A percentile compares a stretch with the other conserved stretches of the same genome.
Conservation (phyloP, 2,888 invertebrate genomes). For the Asteroscopus sphinx region DNA sequence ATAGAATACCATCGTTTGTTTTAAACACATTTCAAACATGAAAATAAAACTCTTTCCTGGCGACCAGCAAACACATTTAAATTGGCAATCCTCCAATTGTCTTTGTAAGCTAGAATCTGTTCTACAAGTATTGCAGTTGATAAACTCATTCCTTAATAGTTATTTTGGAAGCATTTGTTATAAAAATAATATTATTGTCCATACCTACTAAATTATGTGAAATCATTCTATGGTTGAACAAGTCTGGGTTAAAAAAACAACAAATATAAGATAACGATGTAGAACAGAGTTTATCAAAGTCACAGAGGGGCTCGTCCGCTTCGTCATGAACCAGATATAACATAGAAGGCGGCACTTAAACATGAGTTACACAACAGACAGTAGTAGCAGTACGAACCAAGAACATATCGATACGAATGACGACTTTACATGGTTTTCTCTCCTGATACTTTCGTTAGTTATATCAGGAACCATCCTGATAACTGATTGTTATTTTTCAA, state of each 20-base stretch:
- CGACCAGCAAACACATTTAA: slow-evolving; percentile 29
- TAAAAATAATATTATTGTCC: background rate
- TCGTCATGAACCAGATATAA: slow-evolving; percentile 46
- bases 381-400: background rate
- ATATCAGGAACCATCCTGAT: too few species aligned
- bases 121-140: slow-evolving; percentile 22
- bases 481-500: slow-evolving; percentile 12
- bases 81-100: slow-evolving; percentile 55
- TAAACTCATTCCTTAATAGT: slow-evolving; percentile 14
- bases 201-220: background rate
- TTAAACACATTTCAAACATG: slow-evolving; percentile 36
- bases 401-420: slow-evolving; percentile 27
- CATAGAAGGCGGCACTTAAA: slow-evolving; percentile 30
- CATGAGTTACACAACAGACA: slow-evolving; percentile 26
- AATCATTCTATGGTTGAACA: slow-evolving; percentile 5
- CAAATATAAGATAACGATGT: slow-evolving; percentile 50
- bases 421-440: too few species aligned
- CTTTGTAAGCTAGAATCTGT: slow-evolving; percentile 23
- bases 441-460: too few species aligned
- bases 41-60: slow-evolving; percentile 48
- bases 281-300: slow-evolving; percentile 58
- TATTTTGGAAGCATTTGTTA: background rate
- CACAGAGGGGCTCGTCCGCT: slow-evolving; percentile 59
- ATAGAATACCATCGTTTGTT: slow-evolving; percentile 27
- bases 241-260: slow-evolving; percentile 24